Evolutionary conservation across 2,888 invertebrate species (phyloP), one percentile per base, ranked within the genome.

Genomic region (Eilema sororculum): DNA sequence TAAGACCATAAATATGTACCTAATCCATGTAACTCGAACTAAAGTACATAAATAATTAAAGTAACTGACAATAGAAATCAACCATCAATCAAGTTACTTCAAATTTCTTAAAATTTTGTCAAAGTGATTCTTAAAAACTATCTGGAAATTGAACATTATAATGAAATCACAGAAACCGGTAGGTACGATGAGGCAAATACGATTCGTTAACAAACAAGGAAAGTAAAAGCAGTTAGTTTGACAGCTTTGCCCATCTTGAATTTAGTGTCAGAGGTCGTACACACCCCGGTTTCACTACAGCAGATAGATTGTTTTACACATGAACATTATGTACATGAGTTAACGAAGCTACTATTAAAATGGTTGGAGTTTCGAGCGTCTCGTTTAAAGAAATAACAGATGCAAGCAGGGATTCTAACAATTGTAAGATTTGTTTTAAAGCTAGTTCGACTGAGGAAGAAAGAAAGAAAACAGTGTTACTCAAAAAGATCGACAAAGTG

Each of bases 221-320:
- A 93, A 93, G 92, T 91, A 91, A 91, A 89, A 92, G 91, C 87
- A 87, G 90, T 89, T 87, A 88, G 86, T 92, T 91, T 91, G 93
- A 92, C 93, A 92, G 90, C 85, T 85, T 78, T 71, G 84, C 89
- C 93, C 93, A 93, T 94, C 88, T 94, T 93, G 88, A 78, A 86
- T 90, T 88, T 81, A 83, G 87, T 91, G 92, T 91, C 94, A 94
- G 84, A 93, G 94, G 91, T 94, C 89, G 88, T 76, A 86, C 85
- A 89, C 88, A 85, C 87, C 84, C 86, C 87, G 82, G 91, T 94
- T 93, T 93, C 93, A 87, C 92, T 87, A 85, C 86, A 85, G 85
- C 86, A 88, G 89, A 92, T 90, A 89, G 87, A 86, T 88, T 87
- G 89, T 89, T 91, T 89, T 78, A 88, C 87, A 87, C 86, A 85